phyloP scores from a whole-genome alignment of 2,888 invertebrate species.

The Eutolmus rufibarbis region DNA sequence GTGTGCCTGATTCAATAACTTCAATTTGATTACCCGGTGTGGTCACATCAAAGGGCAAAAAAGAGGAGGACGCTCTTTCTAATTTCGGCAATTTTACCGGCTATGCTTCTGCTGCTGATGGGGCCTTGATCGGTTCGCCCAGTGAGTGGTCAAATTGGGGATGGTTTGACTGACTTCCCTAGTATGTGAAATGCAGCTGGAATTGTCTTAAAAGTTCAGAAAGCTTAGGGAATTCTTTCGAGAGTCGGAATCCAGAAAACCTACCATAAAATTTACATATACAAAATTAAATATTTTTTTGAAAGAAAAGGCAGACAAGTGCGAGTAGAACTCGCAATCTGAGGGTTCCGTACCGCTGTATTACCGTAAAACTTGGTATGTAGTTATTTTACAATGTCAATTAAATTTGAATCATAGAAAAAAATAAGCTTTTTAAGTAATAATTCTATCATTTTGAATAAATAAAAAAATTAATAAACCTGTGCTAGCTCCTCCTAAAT shows the following conservation, averaged over 20 bases:
- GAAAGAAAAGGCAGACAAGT: too few species aligned
- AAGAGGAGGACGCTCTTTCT: background rate
- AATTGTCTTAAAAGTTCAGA: background rate
- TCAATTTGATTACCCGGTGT: background rate
- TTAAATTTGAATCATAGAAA: too few species aligned
- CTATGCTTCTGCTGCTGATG: background rate
- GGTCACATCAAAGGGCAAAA: background rate
- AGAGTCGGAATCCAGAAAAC: background rate
- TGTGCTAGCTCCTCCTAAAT: too few species aligned
- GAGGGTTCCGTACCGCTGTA: too few species aligned
- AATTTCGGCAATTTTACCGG: background rate
- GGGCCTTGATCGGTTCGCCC: background rate
- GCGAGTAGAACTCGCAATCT: too few species aligned
- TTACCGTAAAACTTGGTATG: too few species aligned
- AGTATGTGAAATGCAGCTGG: background rate
- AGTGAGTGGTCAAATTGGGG: background rate
- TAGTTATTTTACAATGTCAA: too few species aligned
- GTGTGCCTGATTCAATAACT: slow-evolving; percentile 1
- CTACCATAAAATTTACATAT: too few species aligned
- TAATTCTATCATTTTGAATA: too few species aligned
- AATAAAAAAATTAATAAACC: too few species aligned
- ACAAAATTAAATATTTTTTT: too few species aligned
- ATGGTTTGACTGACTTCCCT: background rate
- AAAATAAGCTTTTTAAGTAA: too few species aligned
- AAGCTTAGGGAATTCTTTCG: background rate